A percentile compares a stretch with the other conserved stretches of the same genome.
Evolutionary conservation across 30 jellyfish, hydroid and myxozoan genomes (phyloP).

Genomic region (Aurelia sp.): DNA sequence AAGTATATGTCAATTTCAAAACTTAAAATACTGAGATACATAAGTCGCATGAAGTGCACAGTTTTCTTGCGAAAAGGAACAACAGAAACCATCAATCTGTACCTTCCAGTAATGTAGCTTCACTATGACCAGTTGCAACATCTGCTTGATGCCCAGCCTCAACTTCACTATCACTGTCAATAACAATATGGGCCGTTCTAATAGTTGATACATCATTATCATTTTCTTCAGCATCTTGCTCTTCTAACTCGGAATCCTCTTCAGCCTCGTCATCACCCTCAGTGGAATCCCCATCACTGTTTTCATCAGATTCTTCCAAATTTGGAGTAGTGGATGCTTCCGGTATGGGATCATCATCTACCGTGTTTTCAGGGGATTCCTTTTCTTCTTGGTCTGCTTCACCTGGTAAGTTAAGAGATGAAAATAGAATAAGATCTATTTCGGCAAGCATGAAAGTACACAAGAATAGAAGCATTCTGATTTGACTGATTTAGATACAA

Average conservation of each 20-base stretch:
- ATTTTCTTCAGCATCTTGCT: constrained; percentile 64
- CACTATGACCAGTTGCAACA: neutral
- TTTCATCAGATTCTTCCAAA: constrained; percentile 61
- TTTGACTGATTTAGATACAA: too few relatives aligned
- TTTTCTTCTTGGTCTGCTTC: constrained; percentile 78
- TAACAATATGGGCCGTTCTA: constrained; percentile 1
- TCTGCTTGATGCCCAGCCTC: constrained; percentile 52
- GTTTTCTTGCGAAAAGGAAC: too few relatives aligned
- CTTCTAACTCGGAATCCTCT: constrained; percentile 63
- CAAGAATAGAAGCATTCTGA: too few relatives aligned
- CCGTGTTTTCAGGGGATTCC: constrained; percentile 48
- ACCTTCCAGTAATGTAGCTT: constrained; percentile 23
- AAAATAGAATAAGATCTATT: too few relatives aligned
- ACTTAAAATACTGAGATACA: too few relatives aligned
- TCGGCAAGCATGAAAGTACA: too few relatives aligned
- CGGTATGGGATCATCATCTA: constrained; percentile 65
- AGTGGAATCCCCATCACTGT: constrained; percentile 44
- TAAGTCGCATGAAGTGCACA: too few relatives aligned
- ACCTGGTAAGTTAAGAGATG: constrained; percentile 8
- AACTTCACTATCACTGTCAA: constrained; percentile 64
- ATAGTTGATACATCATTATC: constrained; percentile 23
- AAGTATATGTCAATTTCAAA: too few relatives aligned
- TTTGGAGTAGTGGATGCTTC: constrained; percentile 42
- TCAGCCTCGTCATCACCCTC: constrained; percentile 69
- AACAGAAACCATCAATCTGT: neutral